Evolutionary conservation across 2,797 vertebrate species (phyloP), one percentile per base, ranked within the genome.

Genomic region (Smutsia gigantea): DNA sequence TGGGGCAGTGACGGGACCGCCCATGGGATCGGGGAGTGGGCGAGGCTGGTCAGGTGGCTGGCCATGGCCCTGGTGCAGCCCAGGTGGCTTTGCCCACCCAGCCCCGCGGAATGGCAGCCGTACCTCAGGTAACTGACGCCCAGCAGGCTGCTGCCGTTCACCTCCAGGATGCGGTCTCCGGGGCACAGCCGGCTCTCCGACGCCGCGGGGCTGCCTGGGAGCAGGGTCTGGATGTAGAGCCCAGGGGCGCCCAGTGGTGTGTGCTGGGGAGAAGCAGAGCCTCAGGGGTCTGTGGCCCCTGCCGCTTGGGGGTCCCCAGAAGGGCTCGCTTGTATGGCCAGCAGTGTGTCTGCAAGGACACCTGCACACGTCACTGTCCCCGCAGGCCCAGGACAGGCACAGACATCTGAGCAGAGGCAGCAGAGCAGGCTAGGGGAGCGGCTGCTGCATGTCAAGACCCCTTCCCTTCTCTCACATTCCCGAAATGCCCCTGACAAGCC

Each of bases 51-150:
- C 17, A 27, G 4, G 25, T 42, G 18, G 78, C 57, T 0, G 25
- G 25, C 23, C 53, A 21, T 7, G 13, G 31, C 14, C 34, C 11
- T 3, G 12, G 42, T 8, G 8, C 42, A 46, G 42, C 42, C 42
- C 42, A 46, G 42, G 42, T 46, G 42, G 42, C 42, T 46, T 10
- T 46, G 42, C 42, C 42, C 42, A 46, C 42, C 42, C 42, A 46
- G 42, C 42, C 42, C 42, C 42, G 13, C 69, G 3, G 23, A 0
- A 18, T 9, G 34, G 18, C 1, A 0, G 13, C 46, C 14, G 34
- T 98, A 99, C 99, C 99, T 99, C 98, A 99, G 99, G 97, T 99
- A 99, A 98, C 99, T 99, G 0, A 99, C 99, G 72, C 99, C 99
- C 0, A 99, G 99, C 98, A 99, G 99, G 85, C 99, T 99, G 97